Conservation (phyloP, 2,113 vertebrate genomes). For the Leuciscus idus region DNA sequence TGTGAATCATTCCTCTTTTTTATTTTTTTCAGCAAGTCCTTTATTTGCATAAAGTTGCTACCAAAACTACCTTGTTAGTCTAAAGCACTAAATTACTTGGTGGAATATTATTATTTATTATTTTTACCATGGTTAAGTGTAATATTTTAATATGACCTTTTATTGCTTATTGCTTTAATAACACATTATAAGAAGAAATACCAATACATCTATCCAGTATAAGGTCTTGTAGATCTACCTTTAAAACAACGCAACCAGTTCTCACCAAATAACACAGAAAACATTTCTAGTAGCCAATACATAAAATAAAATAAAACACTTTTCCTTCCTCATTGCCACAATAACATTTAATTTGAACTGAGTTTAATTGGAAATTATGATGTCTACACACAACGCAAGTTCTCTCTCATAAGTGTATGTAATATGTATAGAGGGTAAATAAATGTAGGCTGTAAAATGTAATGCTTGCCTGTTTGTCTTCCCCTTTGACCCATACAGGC, state of each 20-base stretch:
- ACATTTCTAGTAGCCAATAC: neutral
- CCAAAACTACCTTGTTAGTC: too few relatives aligned
- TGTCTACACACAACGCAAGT: neutral
- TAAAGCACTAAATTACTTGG: neutral
- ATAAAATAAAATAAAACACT: neutral
- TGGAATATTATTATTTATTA: neutral
- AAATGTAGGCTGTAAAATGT: constrained; percentile 26
- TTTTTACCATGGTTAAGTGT: neutral
- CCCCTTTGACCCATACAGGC: constrained; percentile 15
- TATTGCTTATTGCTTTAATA: neutral
- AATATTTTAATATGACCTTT: neutral
- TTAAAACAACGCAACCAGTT: neutral
- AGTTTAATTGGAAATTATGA: constrained; percentile 51
- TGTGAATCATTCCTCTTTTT: neutral
- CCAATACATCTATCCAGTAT: neutral
- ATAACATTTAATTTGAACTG: constrained; percentile 44
- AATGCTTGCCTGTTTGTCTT: constrained; percentile 37
- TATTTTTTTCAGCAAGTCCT: neutral
- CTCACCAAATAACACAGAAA: neutral
- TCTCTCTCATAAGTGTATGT: neutral
- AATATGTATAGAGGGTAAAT: constrained; percentile 32
- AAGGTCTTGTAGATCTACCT: neutral
- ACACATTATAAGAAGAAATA: neutral
- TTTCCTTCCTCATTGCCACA: neutral
- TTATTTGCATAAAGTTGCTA: neutral